phyloP scores from a whole-genome alignment of 2,113 vertebrate genomes.

The Phalacrocorax brasilianus region DNA sequence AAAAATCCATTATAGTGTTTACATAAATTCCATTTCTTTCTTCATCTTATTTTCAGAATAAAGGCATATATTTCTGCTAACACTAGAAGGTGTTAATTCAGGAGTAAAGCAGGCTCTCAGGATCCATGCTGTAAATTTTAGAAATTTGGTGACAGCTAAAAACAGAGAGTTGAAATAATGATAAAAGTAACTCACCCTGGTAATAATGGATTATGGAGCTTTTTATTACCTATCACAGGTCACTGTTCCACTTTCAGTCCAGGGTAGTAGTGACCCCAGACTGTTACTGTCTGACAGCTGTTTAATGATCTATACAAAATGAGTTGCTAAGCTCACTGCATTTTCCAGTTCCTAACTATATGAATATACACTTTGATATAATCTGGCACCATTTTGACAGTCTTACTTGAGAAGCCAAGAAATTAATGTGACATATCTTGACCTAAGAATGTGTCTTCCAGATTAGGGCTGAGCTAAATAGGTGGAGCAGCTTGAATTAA shows the following conservation, averaged over 20 bases:
- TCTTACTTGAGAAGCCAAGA: background rate
- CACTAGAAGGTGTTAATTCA: background rate
- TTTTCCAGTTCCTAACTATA: background rate
- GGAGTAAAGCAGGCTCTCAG: background rate
- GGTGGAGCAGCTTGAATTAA: background rate
- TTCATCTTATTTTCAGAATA: background rate
- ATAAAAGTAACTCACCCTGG: background rate
- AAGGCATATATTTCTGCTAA: background rate
- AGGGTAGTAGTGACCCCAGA: background rate
- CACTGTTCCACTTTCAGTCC: background rate
- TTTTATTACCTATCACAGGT: slow-evolving; percentile 14
- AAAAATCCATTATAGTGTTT: background rate
- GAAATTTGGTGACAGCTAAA: background rate
- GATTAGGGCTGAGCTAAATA: background rate
- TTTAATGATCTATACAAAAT: slow-evolving; percentile 9
- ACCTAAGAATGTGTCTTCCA: background rate
- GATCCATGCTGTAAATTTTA: background rate
- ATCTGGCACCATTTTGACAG: background rate
- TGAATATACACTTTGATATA: background rate
- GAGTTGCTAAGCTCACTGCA: background rate
- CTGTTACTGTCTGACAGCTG: background rate
- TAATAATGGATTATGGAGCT: background rate
- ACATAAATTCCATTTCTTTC: background rate
- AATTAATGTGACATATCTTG: background rate
- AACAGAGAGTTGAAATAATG: background rate